Percentiles rank a stretch among this genome's conserved stretches.
Conservation (phyloP, 1,140 invertebrate genomes). For the Heliconius melpomene region DNA sequence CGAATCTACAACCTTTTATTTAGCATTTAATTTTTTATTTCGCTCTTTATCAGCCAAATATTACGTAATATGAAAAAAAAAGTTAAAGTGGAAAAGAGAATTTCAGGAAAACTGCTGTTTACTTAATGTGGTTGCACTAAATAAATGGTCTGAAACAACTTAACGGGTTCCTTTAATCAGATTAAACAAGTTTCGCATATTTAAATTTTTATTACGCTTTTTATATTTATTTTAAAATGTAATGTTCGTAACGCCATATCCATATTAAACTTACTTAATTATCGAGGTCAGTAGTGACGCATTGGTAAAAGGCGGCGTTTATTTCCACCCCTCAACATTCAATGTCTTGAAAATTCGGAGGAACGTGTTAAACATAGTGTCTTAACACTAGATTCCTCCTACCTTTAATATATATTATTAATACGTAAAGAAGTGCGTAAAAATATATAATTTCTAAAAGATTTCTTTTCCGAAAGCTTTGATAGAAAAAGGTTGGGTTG, state of each 20-base stretch:
- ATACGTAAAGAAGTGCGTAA: neutral
- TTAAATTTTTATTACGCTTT: neutral
- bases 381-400: too few relatives aligned
- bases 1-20: too few relatives aligned
- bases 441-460: conserved; percentile 21
- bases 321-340: too few relatives aligned
- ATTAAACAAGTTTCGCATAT: neutral
- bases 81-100: conserved; percentile 1
- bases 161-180: conserved; percentile 40
- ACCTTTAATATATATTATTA: neutral
- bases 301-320: too few relatives aligned
- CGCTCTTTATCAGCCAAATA: neutral
- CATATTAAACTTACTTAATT: too few relatives aligned
- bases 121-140: conserved; percentile 29
- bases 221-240: neutral
- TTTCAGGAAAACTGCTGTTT: conserved; percentile 7
- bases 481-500: conserved; percentile 33
- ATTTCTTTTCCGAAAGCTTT: conserved; percentile 21
- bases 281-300: too few relatives aligned
- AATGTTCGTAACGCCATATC: too few relatives aligned
- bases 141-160: conserved; percentile 57
- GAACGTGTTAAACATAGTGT: too few relatives aligned
- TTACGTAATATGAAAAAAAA: neutral
- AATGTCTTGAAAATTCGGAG: too few relatives aligned
- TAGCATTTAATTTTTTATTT: neutral